Base-by-base conservation (phyloP, 2,113 vertebrate genomes). In the Pogona vitticeps region DNA sequence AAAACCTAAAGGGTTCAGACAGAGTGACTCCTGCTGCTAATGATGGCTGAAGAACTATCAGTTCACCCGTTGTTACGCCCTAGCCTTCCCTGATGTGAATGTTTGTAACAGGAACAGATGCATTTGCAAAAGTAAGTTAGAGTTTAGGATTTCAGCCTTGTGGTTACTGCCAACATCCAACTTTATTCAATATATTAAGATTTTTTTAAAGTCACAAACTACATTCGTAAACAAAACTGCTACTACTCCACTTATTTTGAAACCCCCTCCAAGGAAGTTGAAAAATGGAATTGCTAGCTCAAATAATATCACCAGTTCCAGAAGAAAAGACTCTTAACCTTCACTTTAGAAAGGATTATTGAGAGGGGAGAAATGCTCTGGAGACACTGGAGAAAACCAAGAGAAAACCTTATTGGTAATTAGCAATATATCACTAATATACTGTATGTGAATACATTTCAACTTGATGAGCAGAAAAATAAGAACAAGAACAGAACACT, bases 1-100 rank as follows among this genome's bases (percentile, higher is more conserved):
- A 96, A 96, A 97, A 95, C 97, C 96, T 94, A 91, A 88, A 86
- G 95, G 95, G 97, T 97, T 97, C 94, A 96, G 96, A 96, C 91
- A 93, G 95, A 96, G 91, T 92, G 93, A 94, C 97, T 97, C 97
- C 96, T 82, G 93, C 96, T 96, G 96, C 95, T 97, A 97, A 97
- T 95, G 96, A 97, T 95, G 95, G 96, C 95, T 94, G 92, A 83
- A 96, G 92, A 89, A 92, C 94, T 95, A 94, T 96, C 95, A 96
- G 95, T 94, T 96, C 92, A 86, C 92, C 94, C 93, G 88, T 83
- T 72, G 89, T 94, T 95, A 91, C 91, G 93, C 91, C 76, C 88
- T 28, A 10, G 80, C 89, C 93, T 89, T 94, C 88, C 89, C 31
- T 33, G 14, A 82, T 91, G 91, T 94, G 89, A 90, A 92, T 93